A percentile compares a stretch with the other conserved stretches of the same genome.
phyloP scores from a whole-genome alignment of 2,113 vertebrate genomes.

The Ochotona princeps region DNA sequence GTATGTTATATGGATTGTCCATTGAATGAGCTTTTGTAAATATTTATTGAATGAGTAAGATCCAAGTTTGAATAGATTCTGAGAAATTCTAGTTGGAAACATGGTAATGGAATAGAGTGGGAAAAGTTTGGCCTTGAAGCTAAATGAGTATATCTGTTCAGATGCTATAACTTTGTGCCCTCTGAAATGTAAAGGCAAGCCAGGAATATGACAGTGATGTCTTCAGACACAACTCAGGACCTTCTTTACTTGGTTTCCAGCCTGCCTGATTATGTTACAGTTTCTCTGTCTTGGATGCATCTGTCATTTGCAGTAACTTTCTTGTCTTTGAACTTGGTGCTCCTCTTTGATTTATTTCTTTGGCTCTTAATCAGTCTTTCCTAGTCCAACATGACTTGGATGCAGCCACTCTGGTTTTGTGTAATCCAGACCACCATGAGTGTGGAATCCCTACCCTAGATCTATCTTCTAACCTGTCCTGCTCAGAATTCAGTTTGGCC shows the following conservation, averaged over 20 bases:
- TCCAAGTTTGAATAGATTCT: not conserved
- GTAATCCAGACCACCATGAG: not conserved
- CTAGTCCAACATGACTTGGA: not conserved
- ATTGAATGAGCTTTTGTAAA: not conserved
- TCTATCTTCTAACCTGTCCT: not conserved
- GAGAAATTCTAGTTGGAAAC: not conserved
- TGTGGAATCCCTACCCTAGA: not conserved
- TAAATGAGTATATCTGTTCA: not conserved
- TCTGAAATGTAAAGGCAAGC: not conserved
- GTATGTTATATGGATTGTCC: not conserved
- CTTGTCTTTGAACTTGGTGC: not conserved
- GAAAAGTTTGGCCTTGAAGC: not conserved
- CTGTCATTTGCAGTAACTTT: not conserved
- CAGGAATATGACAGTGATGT: accelerated
- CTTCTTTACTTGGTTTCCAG: not conserved
- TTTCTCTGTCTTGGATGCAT: not conserved
- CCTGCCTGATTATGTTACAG: not conserved
- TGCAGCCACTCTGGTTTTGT: not conserved
- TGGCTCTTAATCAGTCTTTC: not conserved
- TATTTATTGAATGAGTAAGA: not conserved
- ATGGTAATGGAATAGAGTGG: too few species aligned
- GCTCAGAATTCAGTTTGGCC: not conserved
- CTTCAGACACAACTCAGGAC: not conserved
- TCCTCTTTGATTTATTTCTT: slow-evolving; percentile 33
- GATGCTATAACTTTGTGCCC: too few species aligned